Percentiles rank a stretch among this genome's conserved stretches.
These are phyloP conservation scores for Anoplius nigerrimus DNA, from an alignment of 2,888 invertebrate species.

Conservation along the genomic window DNA sequence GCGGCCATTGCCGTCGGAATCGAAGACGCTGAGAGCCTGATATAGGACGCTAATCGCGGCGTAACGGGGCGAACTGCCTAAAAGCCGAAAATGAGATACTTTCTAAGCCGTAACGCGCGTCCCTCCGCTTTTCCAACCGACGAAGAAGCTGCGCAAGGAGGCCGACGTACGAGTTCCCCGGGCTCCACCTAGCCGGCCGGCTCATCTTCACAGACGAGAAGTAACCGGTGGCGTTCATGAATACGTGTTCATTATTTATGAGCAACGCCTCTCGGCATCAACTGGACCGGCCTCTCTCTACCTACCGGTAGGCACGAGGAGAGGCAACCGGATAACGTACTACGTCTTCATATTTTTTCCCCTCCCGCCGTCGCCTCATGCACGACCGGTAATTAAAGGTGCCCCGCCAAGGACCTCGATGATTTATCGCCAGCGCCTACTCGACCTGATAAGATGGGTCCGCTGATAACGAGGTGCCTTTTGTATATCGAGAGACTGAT, in stretches of 20 bases:
- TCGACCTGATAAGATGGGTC: slow-evolving; percentile 63
- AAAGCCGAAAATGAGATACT: too few species aligned
- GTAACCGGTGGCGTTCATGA: slow-evolving; percentile 65
- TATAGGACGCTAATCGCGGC: too few species aligned
- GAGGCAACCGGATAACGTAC: slow-evolving; percentile 64
- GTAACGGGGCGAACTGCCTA: too few species aligned
- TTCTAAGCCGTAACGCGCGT: too few species aligned
- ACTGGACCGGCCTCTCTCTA: slow-evolving; percentile 59
- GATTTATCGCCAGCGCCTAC: slow-evolving; percentile 62
- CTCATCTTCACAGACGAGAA: slow-evolving; percentile 48
- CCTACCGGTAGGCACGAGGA: slow-evolving; percentile 54
- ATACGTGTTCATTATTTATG: slow-evolving; percentile 66
- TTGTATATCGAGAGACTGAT: slow-evolving; percentile 50
- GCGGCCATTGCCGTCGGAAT: too few species aligned
- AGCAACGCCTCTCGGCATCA: slow-evolving; percentile 64
- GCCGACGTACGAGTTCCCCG: slow-evolving; percentile 42
- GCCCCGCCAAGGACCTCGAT: slow-evolving; percentile 62
- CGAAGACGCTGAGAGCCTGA: too few species aligned
- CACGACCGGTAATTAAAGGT: slow-evolving; percentile 68
- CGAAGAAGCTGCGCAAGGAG: too few species aligned
- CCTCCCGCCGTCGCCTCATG: slow-evolving; percentile 30
- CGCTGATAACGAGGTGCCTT: slow-evolving; percentile 55
- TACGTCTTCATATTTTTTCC: slow-evolving; percentile 70
- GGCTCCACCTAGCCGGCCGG: slow-evolving; percentile 47
- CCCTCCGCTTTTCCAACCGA: too few species aligned